These are phyloP conservation scores for Cyphomyrmex costatus DNA, from an alignment of 1,140 invertebrate genomes.

Conservation along the genomic window DNA sequence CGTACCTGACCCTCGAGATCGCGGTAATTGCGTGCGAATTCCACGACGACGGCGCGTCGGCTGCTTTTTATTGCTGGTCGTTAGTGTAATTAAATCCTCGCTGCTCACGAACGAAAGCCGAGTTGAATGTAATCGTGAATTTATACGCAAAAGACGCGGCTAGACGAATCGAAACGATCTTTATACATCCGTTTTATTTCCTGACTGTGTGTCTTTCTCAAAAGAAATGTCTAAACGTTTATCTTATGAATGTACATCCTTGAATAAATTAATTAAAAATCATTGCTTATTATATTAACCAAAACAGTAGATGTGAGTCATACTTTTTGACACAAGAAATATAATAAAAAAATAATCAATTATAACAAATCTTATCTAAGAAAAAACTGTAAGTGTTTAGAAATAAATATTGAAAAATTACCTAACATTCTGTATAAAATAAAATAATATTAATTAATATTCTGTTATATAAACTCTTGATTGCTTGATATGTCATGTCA, in stretches of 20 bases:
- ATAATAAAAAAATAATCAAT: no score
- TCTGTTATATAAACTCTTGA: background rate
- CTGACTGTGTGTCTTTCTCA: background rate
- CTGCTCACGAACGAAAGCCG: slow-evolving; percentile 50
- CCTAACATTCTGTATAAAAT: no score
- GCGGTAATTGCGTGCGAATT: slow-evolving; percentile 76
- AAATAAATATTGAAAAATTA: no score
- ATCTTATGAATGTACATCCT: background rate
- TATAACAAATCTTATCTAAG: no score
- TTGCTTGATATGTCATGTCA: background rate
- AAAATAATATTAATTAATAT: background rate
- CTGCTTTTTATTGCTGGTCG: slow-evolving; percentile 77
- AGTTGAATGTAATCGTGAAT: slow-evolving; percentile 59
- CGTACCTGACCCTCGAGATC: slow-evolving; percentile 70
- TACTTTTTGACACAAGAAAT: no score
- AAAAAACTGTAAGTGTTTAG: no score
- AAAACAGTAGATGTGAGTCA: no score
- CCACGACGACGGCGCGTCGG: slow-evolving; percentile 74
- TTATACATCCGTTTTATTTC: slow-evolving; percentile 3
- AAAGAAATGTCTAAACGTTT: background rate
- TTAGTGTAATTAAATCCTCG: slow-evolving; percentile 76
- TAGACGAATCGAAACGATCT: slow-evolving; percentile 33
- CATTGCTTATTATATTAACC: background rate
- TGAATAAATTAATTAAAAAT: background rate
- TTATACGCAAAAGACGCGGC: slow-evolving; percentile 58